Conservation (phyloP, 2,797 vertebrate genomes). For the Gobio occitaniae region DNA sequence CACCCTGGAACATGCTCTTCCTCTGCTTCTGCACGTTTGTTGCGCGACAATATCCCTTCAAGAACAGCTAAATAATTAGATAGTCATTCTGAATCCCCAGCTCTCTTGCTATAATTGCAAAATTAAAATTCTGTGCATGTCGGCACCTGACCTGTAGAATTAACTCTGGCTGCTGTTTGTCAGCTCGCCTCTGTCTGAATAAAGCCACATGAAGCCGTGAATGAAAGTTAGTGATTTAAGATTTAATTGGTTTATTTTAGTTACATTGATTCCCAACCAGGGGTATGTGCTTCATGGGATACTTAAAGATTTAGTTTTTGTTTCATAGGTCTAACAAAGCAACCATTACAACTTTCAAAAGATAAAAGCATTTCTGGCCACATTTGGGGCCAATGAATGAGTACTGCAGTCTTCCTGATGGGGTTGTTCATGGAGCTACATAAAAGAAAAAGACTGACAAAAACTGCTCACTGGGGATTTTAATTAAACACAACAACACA, state of each 20-base stretch:
- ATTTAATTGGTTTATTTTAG: background rate
- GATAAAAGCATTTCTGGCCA: background rate
- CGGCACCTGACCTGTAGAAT: constrained; percentile 14
- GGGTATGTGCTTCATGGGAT: background rate
- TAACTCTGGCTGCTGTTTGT: constrained; percentile 28
- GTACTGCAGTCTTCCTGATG: background rate
- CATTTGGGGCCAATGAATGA: background rate
- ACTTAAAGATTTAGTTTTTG: constrained; percentile 1
- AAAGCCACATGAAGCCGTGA: background rate
- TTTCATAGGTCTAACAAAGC: background rate
- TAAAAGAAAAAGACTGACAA: background rate
- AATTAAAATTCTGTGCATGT: constrained; percentile 20
- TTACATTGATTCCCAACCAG: background rate
- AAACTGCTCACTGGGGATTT: background rate
- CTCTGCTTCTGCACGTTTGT: constrained; percentile 34
- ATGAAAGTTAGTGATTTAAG: constrained; percentile 16
- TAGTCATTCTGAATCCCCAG: constrained; percentile 19
- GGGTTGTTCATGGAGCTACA: background rate
- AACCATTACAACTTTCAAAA: background rate
- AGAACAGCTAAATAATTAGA: constrained; percentile 46
- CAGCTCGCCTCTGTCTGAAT: constrained; percentile 1
- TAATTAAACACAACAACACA: background rate
- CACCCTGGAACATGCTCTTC: constrained; percentile 53
- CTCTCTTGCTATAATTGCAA: constrained; percentile 26
- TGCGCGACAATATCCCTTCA: constrained; percentile 26